Evolutionary conservation across 2,888 invertebrate species (phyloP), one percentile per base, ranked within the genome.

Genomic region (Homarus gammarus): DNA sequence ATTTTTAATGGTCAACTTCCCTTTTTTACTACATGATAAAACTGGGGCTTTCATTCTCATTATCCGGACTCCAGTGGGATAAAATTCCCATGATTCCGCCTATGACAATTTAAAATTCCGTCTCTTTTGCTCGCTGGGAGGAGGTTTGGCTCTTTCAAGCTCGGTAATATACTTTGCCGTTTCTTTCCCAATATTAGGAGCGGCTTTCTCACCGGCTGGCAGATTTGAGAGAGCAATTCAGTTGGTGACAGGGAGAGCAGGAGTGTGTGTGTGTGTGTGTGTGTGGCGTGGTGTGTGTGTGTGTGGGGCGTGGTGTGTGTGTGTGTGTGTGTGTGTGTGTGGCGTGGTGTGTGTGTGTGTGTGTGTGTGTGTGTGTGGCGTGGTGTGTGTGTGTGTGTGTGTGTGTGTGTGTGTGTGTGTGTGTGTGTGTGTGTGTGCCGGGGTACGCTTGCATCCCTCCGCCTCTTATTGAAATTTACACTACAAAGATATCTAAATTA

Each of bases 141-240:
- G 70, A 31, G 33, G 70, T 22, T 70, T 75, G 44, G 75, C 75
- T 75, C 75, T 75, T 75, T 75, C 75, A 75, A 49, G 27, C 75
- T 6, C 75, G 40, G 75, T 75, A 75, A 75, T 61, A 61, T 61
- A 81, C 64, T 64, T 81, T 31, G 81, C 56, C 56, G 40, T 36
- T 81, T 56, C 64, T 81, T 61, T 75, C 75, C 75, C 75, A 75
- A 75, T 75, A 75, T 75, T 75, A 75, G 75, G 75, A 75, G 75
- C n/a, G 40, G 8, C 75, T 49, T 49, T 75, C 75, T 75, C 75
- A 40, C 75, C 44, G 38, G 44, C n/a, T 75, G 75, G 75, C 75
- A 75, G 75, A 75, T 75, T 75, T 75, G 75, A 75, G 75, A 75
- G 75, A 44, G 75, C 75, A 44, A 75, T 75, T 75, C 75, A 75